Base-by-base conservation (phyloP, 2,888 invertebrate species). In the Xylota sylvarum region DNA sequence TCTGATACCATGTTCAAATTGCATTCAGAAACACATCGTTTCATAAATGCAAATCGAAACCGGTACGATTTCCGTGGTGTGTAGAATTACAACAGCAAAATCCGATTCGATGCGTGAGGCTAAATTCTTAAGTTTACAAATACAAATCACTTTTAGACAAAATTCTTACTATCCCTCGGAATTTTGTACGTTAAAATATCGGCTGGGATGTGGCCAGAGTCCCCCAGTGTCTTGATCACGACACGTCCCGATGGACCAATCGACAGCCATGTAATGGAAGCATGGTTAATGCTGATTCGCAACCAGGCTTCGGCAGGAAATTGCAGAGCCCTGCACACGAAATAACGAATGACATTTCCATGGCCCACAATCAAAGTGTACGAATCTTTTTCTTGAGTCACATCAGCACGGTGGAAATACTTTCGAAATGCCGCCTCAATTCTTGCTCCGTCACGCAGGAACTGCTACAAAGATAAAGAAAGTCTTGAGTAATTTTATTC, bases 301-400 rank as follows among this genome's bases (percentile, higher is more conserved):
- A 99, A 93, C 99, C 99, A 99, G 2, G 96, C 99, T 93, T 99
- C 99, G 0, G 98, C 96, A 0, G 99, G 99, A 90, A 99, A 96
- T 92, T 99, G 99, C 48, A 99, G 93, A 0, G 98, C 98, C 91
- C 99, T 95, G 94, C 97, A 97, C n/a, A 97, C 95, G 91, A 97
- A 97, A 93, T 97, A 99, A 55, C 98, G 94, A 90, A 99, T 99
- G 23, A 99, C 99, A 93, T 99, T 99, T 4, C 97, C 99, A 92
- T 99, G 99, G 89, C 99, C 99, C 1, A 99, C 98, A 72, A 99
- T 93, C 50, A 99, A 91, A 40, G 98, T 98, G 91, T 97, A 97
- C 0, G 96, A 95, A 91, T 98, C 98, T 52, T 95, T 93, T 1
- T 94, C 94, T 92, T 99, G 98, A 0, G 94, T 93, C 0, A 96